These are phyloP conservation scores for Callyntrura sp. DNA, from an alignment of 2,888 invertebrate species.

Conservation along the genomic window DNA sequence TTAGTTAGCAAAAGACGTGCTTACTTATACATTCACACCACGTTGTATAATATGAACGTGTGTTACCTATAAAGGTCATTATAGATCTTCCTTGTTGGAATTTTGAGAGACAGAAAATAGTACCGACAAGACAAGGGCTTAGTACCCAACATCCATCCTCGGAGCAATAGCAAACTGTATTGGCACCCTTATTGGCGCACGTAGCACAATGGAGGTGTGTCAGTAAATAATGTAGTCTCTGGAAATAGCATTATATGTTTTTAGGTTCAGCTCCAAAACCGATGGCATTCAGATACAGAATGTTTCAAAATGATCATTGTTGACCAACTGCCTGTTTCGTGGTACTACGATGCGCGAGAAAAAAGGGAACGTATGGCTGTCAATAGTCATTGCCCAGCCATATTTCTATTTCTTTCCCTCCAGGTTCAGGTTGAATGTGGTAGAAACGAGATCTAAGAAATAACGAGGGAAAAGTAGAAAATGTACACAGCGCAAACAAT, in stretches of 20 bases:
- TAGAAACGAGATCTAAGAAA: too few relatives aligned
- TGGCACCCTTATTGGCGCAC: constrained; percentile 8
- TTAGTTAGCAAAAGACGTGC: neutral
- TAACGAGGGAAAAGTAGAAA: too few relatives aligned
- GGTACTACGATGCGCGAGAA: neutral
- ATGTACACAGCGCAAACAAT: too few relatives aligned
- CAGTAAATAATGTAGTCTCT: neutral
- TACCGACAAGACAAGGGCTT: neutral
- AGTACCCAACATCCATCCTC: too few relatives aligned
- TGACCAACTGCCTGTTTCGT: neutral
- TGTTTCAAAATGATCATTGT: neutral
- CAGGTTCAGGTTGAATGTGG: constrained; percentile 49
- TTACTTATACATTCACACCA: neutral
- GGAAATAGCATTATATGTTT: too few relatives aligned
- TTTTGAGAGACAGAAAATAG: neutral
- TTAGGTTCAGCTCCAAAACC: too few relatives aligned
- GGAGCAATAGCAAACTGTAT: neutral
- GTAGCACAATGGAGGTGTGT: too few relatives aligned
- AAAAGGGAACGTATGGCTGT: constrained; percentile 26
- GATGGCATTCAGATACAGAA: too few relatives aligned
- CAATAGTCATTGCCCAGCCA: constrained; percentile 39
- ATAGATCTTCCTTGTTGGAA: neutral
- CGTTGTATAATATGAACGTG: neutral
- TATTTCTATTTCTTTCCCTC: neutral
- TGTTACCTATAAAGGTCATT: neutral